Evolutionary conservation across 2,113 vertebrate species (phyloP).

Genomic region (Hymenochirus boettgeri): DNA sequence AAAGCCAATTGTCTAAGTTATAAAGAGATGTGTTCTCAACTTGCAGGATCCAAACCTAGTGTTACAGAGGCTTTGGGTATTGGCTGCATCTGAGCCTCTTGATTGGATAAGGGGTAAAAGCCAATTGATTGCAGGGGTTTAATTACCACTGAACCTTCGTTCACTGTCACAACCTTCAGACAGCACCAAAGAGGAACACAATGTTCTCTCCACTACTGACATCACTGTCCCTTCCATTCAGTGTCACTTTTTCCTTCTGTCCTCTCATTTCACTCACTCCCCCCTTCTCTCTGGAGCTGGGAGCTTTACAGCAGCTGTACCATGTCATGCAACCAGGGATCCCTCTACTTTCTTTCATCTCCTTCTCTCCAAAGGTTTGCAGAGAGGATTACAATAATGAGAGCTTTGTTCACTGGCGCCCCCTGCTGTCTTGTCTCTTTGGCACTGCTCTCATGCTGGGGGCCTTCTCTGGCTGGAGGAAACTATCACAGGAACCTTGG

Average conservation of each 20-base stretch:
- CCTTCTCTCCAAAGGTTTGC: neutral
- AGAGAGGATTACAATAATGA: constrained; percentile 10
- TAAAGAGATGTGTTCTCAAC: too few relatives aligned
- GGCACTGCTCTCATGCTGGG: neutral
- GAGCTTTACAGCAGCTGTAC: neutral
- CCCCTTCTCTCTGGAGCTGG: neutral
- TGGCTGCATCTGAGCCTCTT: too few relatives aligned
- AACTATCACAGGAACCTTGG: neutral
- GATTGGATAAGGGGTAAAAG: too few relatives aligned
- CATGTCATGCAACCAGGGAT: constrained; percentile 2
- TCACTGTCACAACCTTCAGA: neutral
- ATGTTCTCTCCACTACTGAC: neutral
- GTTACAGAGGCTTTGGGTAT: too few relatives aligned
- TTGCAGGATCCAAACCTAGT: too few relatives aligned
- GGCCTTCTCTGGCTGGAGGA: neutral
- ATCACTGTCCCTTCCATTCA: neutral
- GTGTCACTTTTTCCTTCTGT: constrained; percentile 3
- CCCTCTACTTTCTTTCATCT: constrained; percentile 14
- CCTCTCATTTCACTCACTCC: accelerated
- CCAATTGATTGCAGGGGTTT: too few relatives aligned
- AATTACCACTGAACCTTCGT: neutral
- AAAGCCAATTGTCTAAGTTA: too few relatives aligned
- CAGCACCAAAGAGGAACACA: neutral
- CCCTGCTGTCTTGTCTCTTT: neutral
- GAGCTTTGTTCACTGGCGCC: constrained; percentile 10